These are phyloP conservation scores for Strix uralensis DNA, from an alignment of 2,113 vertebrate genomes.

Conservation along the genomic window DNA sequence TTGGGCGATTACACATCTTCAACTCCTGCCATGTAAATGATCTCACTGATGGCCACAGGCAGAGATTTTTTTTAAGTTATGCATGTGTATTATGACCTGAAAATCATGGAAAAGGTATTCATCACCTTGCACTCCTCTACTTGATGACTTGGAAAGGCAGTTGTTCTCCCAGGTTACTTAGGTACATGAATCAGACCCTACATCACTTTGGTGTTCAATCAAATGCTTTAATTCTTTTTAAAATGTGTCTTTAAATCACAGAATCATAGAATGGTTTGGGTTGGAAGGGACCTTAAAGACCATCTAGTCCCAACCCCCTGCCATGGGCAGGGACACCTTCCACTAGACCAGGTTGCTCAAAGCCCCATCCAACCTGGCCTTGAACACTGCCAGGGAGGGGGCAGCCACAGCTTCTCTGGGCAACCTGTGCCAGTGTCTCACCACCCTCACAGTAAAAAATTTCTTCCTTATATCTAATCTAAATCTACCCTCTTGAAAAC, in stretches of 20 bases:
- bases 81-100: background rate
- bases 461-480: no score
- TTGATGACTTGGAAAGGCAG: background rate
- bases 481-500: no score
- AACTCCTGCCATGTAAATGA: background rate
- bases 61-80: background rate
- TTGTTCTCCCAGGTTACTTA: background rate
- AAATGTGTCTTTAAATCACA: background rate
- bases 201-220: background rate
- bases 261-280: no score
- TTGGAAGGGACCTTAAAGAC: no score
- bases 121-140: background rate
- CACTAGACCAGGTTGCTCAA: no score
- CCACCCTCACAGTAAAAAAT: no score
- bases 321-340: no score
- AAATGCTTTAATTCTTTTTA: background rate
- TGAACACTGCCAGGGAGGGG: no score
- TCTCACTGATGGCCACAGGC: background rate
- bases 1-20: background rate
- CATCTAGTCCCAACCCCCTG: no score
- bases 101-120: background rate
- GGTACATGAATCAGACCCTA: background rate
- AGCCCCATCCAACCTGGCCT: no score
- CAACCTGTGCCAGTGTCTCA: no score
- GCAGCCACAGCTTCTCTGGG: no score